phyloP scores from a whole-genome alignment of 1,140 invertebrate species.

The Dinothrombium tinctorium region DNA sequence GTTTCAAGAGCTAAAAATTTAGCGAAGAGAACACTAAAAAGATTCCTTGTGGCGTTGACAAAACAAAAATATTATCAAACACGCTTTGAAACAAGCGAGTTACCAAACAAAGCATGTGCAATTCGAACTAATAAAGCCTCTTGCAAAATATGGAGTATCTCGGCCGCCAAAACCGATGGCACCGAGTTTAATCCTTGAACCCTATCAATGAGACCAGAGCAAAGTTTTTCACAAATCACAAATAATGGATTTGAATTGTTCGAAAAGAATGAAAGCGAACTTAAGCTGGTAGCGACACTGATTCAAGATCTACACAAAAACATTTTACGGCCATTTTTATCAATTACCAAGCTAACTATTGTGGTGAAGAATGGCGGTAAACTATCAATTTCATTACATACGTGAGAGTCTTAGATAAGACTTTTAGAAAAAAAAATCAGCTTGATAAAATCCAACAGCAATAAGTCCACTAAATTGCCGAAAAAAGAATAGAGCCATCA shows the following conservation, averaged over 20 bases:
- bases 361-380: conserved; percentile 66
- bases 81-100: conserved; percentile 45
- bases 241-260: background rate
- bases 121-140: conserved; percentile 45
- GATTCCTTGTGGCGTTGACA: conserved; percentile 19
- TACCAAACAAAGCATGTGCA: conserved; percentile 52
- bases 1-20: conserved; percentile 23
- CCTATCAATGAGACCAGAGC: conserved; percentile 26
- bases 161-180: conserved; percentile 53
- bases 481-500: conserved; percentile 69
- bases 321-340: conserved; percentile 56
- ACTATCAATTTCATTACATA: conserved; percentile 56
- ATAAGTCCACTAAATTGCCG: conserved; percentile 82
- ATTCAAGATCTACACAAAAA: conserved; percentile 47
- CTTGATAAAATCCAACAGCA: conserved; percentile 76
- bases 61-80: conserved; percentile 31
- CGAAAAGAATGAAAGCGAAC: conserved; percentile 30
- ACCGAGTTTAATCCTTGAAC: conserved; percentile 55
- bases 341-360: conserved; percentile 53
- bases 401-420: conserved; percentile 29
- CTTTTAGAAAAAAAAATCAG: conserved; percentile 44
- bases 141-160: conserved; percentile 44
- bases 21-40: conserved; percentile 20
- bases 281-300: conserved; percentile 29
- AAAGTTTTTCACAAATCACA: conserved; percentile 8